Evolutionary conservation across 2,797 vertebrate species (phyloP), one percentile per base, ranked within the genome.

Genomic region (Poeciliopsis gracilis): DNA sequence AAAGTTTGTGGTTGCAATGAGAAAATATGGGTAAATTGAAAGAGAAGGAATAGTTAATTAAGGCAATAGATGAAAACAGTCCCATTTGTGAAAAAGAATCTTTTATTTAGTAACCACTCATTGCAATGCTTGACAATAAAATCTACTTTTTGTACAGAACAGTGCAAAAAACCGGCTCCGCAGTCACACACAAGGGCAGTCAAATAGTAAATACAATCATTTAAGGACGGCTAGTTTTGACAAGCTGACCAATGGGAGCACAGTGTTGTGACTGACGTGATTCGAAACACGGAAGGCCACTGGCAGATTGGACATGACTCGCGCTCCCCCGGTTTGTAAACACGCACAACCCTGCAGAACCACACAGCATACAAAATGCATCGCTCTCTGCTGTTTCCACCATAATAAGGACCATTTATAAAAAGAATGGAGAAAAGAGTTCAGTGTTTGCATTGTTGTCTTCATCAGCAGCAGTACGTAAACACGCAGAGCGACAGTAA

Each of bases 171-270:
- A 69, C 12, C 74, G 81, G 2, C 12, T 59, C 23, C 1, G 43
- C 81, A 76, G 78, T 87, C 80, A 84, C 75, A 85, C 55, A 55
- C 53, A n/a, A 86, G 84, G 93, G 86, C 88, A 85, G 88, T 93
- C 87, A 3, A 76, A 57, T 87, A 83, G 82, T 86, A 83, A 90
- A 90, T 93, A 94, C 93, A 93, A 93, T 95, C 92, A 90, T 83
- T 61, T 77, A 75, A 75, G 90, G 86, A 89, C 57, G 77, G 88
- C 43, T 63, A 83, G 72, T 76, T 79, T 61, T 33, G 2, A 81
- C 61, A 72, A 84, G 84, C 85, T 77, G 90, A 91, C 82, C 89
- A 86, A 90, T 90, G 87, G 84, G 86, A 89, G 85, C 80, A 84
- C 86, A 85, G 84, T 85, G 85, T 84, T 91, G 73, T 82, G 77